These are phyloP conservation scores for Bombus consobrinus DNA, from an alignment of 1,140 invertebrate species.

Conservation along the genomic window DNA sequence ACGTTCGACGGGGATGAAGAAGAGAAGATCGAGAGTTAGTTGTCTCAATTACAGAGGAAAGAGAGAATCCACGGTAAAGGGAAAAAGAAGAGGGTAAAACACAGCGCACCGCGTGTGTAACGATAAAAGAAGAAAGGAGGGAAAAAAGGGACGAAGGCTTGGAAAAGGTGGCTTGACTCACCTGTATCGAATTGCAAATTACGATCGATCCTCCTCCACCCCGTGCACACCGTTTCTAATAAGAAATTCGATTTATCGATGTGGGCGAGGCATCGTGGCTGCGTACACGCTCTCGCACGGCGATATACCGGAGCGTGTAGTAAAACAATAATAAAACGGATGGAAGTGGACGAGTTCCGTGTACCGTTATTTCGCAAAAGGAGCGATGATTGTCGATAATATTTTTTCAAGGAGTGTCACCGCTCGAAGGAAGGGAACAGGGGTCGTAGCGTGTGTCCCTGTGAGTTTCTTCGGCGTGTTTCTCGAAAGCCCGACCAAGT, in stretches of 20 bases:
- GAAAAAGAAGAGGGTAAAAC: not conserved
- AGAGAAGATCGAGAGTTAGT: constrained; percentile 30
- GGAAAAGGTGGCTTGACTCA: constrained; percentile 3
- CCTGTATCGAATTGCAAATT: constrained; percentile 50
- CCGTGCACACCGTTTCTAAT: constrained; percentile 4
- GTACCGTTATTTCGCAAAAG: constrained; percentile 25
- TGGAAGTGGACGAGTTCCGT: constrained; percentile 3
- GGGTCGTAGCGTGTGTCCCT: not conserved
- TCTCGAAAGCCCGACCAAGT: not conserved
- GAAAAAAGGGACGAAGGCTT: not conserved
- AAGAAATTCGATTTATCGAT: constrained; percentile 36
- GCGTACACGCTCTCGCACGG: not conserved
- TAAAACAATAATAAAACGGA: constrained; percentile 41
- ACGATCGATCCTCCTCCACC: not conserved
- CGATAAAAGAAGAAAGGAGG: not conserved
- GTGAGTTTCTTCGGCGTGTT: not conserved
- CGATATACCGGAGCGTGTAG: not conserved
- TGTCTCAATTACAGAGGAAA: constrained; percentile 58
- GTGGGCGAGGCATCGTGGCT: constrained; percentile 14
- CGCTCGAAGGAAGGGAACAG: not conserved
- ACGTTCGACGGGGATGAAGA: not conserved
- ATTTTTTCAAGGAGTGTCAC: constrained; percentile 21
- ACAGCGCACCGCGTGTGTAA: not conserved
- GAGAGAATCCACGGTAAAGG: constrained; percentile 38
- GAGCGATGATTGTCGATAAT: constrained; percentile 20